Evolutionary conservation across 2,888 invertebrate species (phyloP).

Genomic region (Micoletzkya japonica): DNA sequence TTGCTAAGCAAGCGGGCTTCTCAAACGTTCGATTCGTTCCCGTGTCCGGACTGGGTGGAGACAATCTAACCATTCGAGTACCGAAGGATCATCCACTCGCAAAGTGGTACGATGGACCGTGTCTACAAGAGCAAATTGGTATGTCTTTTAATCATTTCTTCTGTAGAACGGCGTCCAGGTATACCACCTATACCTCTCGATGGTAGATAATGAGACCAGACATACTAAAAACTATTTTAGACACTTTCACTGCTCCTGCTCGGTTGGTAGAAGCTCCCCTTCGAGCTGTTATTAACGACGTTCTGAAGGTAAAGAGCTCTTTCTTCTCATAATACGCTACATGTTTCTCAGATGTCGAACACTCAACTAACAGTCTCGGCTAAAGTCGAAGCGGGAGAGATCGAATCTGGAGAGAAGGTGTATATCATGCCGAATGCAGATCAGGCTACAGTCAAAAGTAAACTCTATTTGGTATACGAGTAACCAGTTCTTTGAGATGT

Average conservation of each 20-base stretch:
- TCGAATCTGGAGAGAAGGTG: slow-evolving; percentile 84
- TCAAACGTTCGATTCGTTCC: slow-evolving; percentile 77
- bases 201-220: too few species aligned
- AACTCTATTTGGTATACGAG: background rate
- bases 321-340: background rate
- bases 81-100: slow-evolving; percentile 69
- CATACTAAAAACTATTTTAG: slow-evolving; percentile 25
- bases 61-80: slow-evolving; percentile 80
- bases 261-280: slow-evolving; percentile 79
- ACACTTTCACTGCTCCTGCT: slow-evolving; percentile 38
- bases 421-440: slow-evolving; percentile 70
- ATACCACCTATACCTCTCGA: too few species aligned
- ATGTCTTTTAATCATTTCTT: slow-evolving; percentile 30
- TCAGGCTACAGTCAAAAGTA: slow-evolving; percentile 57
- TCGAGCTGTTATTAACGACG: slow-evolving; percentile 88
- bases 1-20: slow-evolving; percentile 56
- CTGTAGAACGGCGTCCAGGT: background rate
- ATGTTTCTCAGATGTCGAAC: background rate
- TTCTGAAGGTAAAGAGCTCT: slow-evolving; percentile 74
- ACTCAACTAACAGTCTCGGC: slow-evolving; percentile 79
- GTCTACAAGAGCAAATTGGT: slow-evolving; percentile 83
- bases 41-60: slow-evolving; percentile 92
- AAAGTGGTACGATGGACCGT: slow-evolving; percentile 80
- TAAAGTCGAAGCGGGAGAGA: slow-evolving; percentile 85
- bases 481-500: slow-evolving; percentile 9